Conservation (phyloP, 2,888 invertebrate genomes). For the Drosophila atripex region DNA sequence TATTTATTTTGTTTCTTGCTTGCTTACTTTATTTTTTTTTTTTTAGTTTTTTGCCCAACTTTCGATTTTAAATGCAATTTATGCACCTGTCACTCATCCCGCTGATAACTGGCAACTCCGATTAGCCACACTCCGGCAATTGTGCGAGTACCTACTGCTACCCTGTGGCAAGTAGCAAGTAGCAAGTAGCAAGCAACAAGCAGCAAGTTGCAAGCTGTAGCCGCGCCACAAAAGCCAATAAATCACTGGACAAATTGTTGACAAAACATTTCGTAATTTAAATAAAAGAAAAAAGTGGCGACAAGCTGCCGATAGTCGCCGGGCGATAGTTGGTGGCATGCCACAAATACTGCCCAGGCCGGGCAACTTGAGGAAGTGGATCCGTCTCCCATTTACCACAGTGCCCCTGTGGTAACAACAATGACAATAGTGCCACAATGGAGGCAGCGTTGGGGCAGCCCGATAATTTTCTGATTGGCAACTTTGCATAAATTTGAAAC, state of each 20-base stretch:
- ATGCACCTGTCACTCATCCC: conserved; percentile 71
- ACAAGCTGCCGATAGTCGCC: conserved; percentile 64
- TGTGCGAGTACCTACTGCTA: conserved; percentile 26
- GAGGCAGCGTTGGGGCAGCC: conserved; percentile 37
- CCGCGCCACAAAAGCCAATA: conserved; percentile 53
- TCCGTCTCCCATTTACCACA: conserved; percentile 6
- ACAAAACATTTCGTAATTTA: conserved; percentile 78
- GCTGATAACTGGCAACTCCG: conserved; percentile 65
- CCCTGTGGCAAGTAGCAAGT: conserved; percentile 24
- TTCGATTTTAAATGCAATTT: conserved; percentile 74
- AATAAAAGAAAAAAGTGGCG: conserved; percentile 60
- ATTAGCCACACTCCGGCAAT: conserved; percentile 38
- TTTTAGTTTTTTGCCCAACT: conserved; percentile 58
- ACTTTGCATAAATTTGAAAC: conserved; percentile 9
- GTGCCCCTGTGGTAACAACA: conserved; percentile 13
- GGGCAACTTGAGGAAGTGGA: conserved; percentile 23
- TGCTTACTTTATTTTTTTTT: not conserved
- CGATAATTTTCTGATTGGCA: conserved; percentile 68
- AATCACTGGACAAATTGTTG: conserved; percentile 78
- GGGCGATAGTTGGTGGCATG: conserved; percentile 58
- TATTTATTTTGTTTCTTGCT: conserved; percentile 2
- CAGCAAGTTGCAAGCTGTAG: conserved; percentile 23
- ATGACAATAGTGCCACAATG: conserved; percentile 42
- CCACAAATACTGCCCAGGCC: conserved; percentile 46
- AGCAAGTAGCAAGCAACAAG: conserved; percentile 1